phyloP scores from a whole-genome alignment of 2,888 invertebrate genomes.

The Odiellus spinosus region DNA sequence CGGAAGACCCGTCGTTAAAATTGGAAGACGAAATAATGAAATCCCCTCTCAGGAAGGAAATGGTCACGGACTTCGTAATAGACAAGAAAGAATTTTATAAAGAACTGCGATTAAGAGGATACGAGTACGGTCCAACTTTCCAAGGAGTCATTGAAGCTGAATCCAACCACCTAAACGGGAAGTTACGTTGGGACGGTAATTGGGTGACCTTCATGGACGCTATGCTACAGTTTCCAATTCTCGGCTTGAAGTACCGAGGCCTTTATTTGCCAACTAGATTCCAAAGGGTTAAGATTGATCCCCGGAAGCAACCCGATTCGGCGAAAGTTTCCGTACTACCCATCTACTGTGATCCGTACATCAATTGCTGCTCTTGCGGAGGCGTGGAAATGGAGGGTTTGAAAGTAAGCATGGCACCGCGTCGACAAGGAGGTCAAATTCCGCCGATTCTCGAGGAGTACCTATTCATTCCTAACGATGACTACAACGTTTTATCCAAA shows the following conservation, averaged over 20 bases:
- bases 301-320: slow-evolving; percentile 40
- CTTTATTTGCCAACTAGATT: slow-evolving; percentile 31
- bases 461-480: slow-evolving; percentile 54
- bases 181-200: slow-evolving; percentile 33
- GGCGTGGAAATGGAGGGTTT: slow-evolving; percentile 77
- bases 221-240: slow-evolving; percentile 32
- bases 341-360: slow-evolving; percentile 50
- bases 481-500: slow-evolving; percentile 11
- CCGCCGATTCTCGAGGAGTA: slow-evolving; percentile 70
- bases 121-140: slow-evolving; percentile 16
- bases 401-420: slow-evolving; percentile 78
- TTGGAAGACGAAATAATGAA: not conserved
- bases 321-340: slow-evolving; percentile 33
- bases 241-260: slow-evolving; percentile 21
- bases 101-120: slow-evolving; percentile 14
- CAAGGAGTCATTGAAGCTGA: slow-evolving; percentile 25
- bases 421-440: slow-evolving; percentile 52
- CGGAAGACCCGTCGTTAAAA: slow-evolving; percentile 4
- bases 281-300: slow-evolving; percentile 58
- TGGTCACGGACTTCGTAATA: not conserved
- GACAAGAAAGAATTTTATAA: slow-evolving; percentile 12
- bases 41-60: slow-evolving; percentile 19
- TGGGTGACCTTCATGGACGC: slow-evolving; percentile 38
- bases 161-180: slow-evolving; percentile 19
- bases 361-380: slow-evolving; percentile 57